phyloP scores from a whole-genome alignment of 2,797 vertebrate species.

The Tolypeutes matacus region DNA sequence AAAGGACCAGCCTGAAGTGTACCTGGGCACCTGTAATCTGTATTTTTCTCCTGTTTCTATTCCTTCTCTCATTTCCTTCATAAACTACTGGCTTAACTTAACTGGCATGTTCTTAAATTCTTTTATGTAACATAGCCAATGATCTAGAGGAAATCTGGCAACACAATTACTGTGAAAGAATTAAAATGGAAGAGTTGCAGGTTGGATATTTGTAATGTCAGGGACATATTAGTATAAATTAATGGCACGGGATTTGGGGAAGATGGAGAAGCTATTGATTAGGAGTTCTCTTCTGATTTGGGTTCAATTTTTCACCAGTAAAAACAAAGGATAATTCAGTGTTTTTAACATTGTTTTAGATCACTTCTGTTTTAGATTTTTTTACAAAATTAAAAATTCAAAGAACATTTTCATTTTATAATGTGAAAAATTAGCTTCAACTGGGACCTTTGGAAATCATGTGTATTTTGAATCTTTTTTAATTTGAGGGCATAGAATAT shows the following conservation, averaged over 20 bases:
- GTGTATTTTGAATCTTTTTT: background rate
- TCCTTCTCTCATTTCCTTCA: no score
- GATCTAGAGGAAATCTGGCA: no score
- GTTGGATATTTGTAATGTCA: background rate
- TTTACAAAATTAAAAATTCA: constrained; percentile 29
- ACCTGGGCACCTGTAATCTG: no score
- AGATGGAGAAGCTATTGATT: background rate
- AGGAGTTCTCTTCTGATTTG: background rate
- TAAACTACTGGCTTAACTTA: no score
- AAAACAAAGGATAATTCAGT: background rate
- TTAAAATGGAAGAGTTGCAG: background rate
- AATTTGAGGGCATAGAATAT: constrained; percentile 53
- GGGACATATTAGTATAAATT: background rate
- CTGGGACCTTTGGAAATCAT: background rate
- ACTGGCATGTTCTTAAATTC: no score
- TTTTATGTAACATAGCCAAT: no score
- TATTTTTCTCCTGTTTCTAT: no score
- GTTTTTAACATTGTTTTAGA: background rate
- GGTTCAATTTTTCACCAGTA: background rate
- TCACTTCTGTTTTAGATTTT: background rate
- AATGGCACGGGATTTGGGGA: background rate
- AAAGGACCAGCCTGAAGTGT: no score
- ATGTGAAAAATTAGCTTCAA: background rate
- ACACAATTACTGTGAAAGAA: background rate
- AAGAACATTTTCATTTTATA: background rate